Evolutionary conservation across 2,888 invertebrate species (phyloP).

Genomic region (Plebejus argus): DNA sequence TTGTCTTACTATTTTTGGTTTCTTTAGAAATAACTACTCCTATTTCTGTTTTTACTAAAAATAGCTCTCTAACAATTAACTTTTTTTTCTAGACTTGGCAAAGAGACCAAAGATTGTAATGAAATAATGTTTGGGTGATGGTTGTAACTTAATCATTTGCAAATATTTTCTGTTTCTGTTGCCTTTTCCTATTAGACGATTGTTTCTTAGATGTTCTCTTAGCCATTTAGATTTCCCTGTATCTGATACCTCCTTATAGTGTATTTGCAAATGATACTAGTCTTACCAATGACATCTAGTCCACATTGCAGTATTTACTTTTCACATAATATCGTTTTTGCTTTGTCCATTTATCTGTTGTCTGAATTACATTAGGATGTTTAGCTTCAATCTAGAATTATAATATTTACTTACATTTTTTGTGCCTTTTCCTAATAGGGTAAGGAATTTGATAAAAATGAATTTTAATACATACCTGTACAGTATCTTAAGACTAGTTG

Average conservation of each 20-base stretch:
- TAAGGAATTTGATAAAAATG: no score
- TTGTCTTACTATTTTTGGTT: slow-evolving; percentile 42
- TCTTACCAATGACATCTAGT: slow-evolving; percentile 70
- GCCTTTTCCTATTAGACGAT: slow-evolving; percentile 36
- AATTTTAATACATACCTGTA: no score
- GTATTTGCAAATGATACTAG: slow-evolving; percentile 66
- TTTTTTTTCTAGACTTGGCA: not conserved
- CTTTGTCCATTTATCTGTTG: slow-evolving; percentile 53
- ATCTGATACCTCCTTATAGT: slow-evolving; percentile 22
- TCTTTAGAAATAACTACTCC: not conserved
- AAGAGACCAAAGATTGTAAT: slow-evolving; percentile 40
- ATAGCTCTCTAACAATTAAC: not conserved
- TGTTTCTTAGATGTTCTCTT: slow-evolving; percentile 30
- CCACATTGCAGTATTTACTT: slow-evolving; percentile 75
- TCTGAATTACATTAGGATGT: slow-evolving; percentile 47
- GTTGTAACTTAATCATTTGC: slow-evolving; percentile 68
- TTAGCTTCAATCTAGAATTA: not conserved
- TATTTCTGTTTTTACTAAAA: not conserved
- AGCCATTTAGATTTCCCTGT: slow-evolving; percentile 21
- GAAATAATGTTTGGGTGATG: slow-evolving; percentile 68
- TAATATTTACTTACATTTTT: no score
- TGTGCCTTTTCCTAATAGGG: no score
- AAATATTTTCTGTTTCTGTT: slow-evolving; percentile 49
- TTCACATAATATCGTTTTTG: slow-evolving; percentile 55
- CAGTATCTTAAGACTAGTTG: no score